Evolutionary conservation across 2,113 vertebrate genomes (phyloP).

Genomic region (Charadrius vociferus): DNA sequence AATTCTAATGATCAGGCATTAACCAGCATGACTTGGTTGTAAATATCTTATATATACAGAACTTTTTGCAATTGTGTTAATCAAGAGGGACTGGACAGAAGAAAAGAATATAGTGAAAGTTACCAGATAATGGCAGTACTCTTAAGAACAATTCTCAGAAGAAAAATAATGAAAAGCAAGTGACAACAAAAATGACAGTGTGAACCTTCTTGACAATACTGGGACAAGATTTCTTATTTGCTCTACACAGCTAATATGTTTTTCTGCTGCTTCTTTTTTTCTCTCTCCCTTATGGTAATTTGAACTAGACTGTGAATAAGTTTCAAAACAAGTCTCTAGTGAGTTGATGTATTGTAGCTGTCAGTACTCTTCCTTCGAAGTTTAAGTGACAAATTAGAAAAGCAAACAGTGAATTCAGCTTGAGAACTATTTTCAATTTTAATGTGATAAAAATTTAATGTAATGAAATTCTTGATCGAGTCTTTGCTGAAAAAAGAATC

Average conservation of each 20-base stretch:
- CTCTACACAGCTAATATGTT: neutral
- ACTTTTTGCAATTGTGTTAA: neutral
- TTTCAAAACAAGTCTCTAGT: neutral
- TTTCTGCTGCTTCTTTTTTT: neutral
- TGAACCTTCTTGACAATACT: neutral
- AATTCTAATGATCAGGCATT: neutral
- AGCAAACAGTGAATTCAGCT: neutral
- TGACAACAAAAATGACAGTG: neutral
- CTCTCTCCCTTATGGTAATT: neutral
- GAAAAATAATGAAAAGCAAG: neutral
- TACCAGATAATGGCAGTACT: neutral
- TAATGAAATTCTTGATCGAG: neutral
- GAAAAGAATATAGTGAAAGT: neutral
- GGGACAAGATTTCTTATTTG: neutral
- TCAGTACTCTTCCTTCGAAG: neutral
- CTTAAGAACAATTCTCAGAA: neutral
- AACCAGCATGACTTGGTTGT: neutral
- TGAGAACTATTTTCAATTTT: conserved; percentile 2
- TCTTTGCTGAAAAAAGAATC: neutral
- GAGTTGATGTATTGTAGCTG: neutral
- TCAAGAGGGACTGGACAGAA: neutral
- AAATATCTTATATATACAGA: neutral
- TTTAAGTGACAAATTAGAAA: neutral
- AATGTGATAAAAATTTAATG: neutral
- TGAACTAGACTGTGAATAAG: neutral